phyloP scores from a whole-genome alignment of 2,797 vertebrate genomes.

The Eulemur rubriventer region DNA sequence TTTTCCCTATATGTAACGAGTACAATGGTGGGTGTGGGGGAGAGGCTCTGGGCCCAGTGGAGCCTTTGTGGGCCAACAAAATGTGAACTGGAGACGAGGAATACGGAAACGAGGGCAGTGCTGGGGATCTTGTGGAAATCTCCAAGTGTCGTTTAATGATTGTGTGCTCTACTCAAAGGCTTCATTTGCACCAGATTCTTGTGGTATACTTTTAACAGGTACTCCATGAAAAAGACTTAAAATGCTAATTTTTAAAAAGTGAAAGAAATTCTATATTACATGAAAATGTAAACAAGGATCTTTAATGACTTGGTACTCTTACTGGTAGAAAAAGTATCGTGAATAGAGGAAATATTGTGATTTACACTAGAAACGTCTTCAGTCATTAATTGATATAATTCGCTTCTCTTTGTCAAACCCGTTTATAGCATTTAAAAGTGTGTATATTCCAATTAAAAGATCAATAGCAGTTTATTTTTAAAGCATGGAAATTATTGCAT shows the following conservation, averaged over 20 bases:
- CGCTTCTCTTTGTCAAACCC: slow-evolving; percentile 42
- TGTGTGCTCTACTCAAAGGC: slow-evolving; percentile 76
- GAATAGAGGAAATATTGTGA: slow-evolving; percentile 38
- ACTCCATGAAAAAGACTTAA: slow-evolving; percentile 72
- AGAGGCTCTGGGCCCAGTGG: slow-evolving; percentile 83
- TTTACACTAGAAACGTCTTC: slow-evolving; percentile 54
- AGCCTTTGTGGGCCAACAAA: slow-evolving; percentile 85
- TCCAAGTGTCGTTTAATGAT: slow-evolving; percentile 79
- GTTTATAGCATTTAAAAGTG: slow-evolving; percentile 5
- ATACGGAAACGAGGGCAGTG: slow-evolving; percentile 84
- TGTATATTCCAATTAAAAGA: slow-evolving; percentile 16
- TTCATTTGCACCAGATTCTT: slow-evolving; percentile 72
- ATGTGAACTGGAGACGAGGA: slow-evolving; percentile 83
- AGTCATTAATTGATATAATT: neutral
- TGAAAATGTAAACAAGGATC: slow-evolving; percentile 67
- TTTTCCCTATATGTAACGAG: slow-evolving; percentile 82
- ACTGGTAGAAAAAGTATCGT: slow-evolving; percentile 32
- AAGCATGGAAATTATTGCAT: neutral
- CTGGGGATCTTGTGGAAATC: slow-evolving; percentile 80
- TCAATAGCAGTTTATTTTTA: slow-evolving; percentile 22
- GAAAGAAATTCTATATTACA: slow-evolving; percentile 67
- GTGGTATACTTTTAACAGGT: slow-evolving; percentile 62
- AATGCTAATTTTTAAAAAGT: slow-evolving; percentile 60
- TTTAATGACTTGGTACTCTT: slow-evolving; percentile 46
- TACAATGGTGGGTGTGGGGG: slow-evolving; percentile 87